Base-by-base conservation (phyloP, 2,888 invertebrate genomes). In the Cerceris rybyensis region DNA sequence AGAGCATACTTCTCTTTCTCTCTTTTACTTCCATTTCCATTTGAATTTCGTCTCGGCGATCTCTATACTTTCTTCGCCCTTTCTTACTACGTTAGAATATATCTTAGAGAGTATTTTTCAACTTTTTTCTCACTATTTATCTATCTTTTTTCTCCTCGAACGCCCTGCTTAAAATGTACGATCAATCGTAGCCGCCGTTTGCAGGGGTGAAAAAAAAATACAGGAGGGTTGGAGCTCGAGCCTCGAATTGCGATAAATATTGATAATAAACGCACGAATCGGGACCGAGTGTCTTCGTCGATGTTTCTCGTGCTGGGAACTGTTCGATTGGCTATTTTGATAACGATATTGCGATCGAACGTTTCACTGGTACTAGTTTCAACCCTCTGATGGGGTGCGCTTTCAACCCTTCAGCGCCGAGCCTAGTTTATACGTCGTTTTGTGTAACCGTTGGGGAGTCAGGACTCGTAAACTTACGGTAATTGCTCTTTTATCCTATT, bases 61-160 rank as follows among this genome's bases (percentile, higher is more conserved):
- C 70, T 76, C 39, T 54, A 42, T 55, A 41, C 58, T 41, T 41
- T 58, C 28, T 65, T 61, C 49, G 60, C 41, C 28, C 16, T 28
- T 54, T 74, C 50, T 43, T 75, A 70, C 14, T 64, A 64, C 42
- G 59, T 54, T 49, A 49, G 65, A 59, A 42, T 59, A 41, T 67
- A 64, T 70, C 64, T 70, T 83, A 81, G 79, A 81, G 49, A 79
- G 57, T 84, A 81, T 39, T 70, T 78, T 65, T 71, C 43, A 42
- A 64, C 16, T 28, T 58, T 66, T 73, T 81, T 75, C 50, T 78
- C 78, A 67, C 69, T 73, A 69, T 17, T 69, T 68, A 49, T 72
- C 73, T 78, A 55, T 78, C 70, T 83, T 70, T 28, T 78, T 55
- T 70, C 64, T 72, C 59, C 66, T 67, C 46, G 59, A 57, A 52